Conservation (phyloP, 2,888 invertebrate species). For the Suillia variegata region DNA sequence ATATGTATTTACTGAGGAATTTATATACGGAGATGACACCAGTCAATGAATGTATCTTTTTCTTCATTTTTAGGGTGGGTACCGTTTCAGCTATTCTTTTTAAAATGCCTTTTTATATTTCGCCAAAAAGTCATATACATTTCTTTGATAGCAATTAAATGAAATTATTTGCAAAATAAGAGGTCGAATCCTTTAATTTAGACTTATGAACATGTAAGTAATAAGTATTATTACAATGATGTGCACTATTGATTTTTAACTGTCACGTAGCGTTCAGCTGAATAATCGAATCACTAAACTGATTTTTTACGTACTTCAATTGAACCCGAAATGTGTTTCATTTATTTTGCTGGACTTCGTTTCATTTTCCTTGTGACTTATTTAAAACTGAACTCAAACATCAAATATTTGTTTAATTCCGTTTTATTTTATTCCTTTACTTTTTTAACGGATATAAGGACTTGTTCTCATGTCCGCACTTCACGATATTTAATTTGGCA, state of each 20-base stretch:
- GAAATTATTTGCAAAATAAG: background rate
- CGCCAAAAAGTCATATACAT: no score
- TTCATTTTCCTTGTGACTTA: no score
- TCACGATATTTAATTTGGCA: constrained; percentile 58
- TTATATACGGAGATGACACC: background rate
- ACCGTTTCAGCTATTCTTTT: background rate
- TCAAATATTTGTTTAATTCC: no score
- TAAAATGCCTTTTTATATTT: background rate
- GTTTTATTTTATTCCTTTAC: background rate
- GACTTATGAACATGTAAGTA: background rate
- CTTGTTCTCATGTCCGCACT: constrained; percentile 48
- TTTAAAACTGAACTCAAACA: no score
- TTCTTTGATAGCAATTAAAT: background rate
- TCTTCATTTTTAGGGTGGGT: background rate
- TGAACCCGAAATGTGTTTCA: no score
- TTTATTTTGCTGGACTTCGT: no score
- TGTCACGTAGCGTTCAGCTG: no score
- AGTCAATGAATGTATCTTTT: background rate
- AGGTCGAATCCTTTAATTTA: background rate
- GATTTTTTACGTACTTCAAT: no score
- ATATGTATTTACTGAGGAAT: constrained; percentile 1
- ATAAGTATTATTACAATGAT: background rate
- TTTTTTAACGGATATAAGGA: background rate
- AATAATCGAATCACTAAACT: no score
- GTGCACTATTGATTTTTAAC: no score